Evolutionary conservation across 2,113 vertebrate genomes (phyloP).

Genomic region (Cromileptes altivelis): DNA sequence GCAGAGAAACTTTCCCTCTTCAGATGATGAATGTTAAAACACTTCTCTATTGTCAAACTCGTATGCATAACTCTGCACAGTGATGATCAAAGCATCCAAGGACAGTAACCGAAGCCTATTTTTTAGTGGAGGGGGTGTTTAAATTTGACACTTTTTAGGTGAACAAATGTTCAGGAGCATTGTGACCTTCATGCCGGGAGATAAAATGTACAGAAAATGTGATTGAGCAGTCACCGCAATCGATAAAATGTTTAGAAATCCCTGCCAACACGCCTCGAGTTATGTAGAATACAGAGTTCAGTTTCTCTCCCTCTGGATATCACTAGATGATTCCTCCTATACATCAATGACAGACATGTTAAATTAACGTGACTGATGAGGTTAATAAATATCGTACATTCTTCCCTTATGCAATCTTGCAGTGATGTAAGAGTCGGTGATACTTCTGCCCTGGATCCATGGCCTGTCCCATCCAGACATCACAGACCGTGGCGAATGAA

Average conservation of each 20-base stretch:
- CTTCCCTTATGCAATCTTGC: constrained; percentile 61
- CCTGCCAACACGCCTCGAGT: not conserved
- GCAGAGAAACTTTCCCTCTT: not conserved
- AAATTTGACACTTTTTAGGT: not conserved
- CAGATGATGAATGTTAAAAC: not conserved
- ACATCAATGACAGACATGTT: constrained; percentile 30
- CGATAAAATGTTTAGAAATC: not conserved
- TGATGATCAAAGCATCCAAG: not conserved
- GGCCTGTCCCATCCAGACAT: constrained; percentile 56
- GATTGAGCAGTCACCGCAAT: not conserved
- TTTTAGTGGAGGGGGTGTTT: not conserved
- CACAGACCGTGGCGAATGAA: constrained; percentile 40
- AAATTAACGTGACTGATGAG: constrained; percentile 51
- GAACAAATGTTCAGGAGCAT: not conserved
- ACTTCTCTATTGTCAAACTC: not conserved
- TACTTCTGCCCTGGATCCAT: constrained; percentile 23
- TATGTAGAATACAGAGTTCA: not conserved
- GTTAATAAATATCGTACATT: constrained; percentile 58
- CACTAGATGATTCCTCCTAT: constrained; percentile 25
- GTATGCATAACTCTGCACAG: not conserved
- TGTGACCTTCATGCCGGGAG: not conserved
- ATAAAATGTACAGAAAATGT: not conserved
- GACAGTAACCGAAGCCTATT: not conserved
- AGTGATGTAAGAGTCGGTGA: constrained; percentile 61
- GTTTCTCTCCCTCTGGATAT: constrained; percentile 24